Evolutionary conservation across 2,888 invertebrate genomes (phyloP).

Genomic region (Zonitis immaculata): DNA sequence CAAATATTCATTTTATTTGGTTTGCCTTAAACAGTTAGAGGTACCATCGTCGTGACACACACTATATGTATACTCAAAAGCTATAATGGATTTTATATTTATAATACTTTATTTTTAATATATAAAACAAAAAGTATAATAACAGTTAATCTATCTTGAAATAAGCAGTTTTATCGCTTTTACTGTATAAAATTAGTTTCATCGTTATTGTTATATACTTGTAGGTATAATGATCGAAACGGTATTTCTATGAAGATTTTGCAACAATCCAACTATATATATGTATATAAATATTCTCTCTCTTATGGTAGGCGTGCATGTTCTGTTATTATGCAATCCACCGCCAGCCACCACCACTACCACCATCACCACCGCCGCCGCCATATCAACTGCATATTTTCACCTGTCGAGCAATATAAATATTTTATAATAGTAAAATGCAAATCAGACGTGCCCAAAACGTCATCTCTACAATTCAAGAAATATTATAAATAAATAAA

Average conservation of each 20-base stretch:
- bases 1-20: too few species aligned
- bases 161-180: too few species aligned
- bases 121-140: too few species aligned
- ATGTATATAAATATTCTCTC: too few species aligned
- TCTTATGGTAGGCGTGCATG: slow-evolving; percentile 20
- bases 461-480: background rate
- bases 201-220: background rate
- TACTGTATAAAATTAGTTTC: background rate
- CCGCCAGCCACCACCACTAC: too few species aligned
- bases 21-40: too few species aligned
- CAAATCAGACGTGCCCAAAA: background rate
- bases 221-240: slow-evolving; percentile 9
- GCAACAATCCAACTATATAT: slow-evolving; percentile 15
- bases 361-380: background rate
- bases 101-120: too few species aligned
- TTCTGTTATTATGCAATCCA: slow-evolving; percentile 18
- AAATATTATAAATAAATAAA: background rate
- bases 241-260: slow-evolving; percentile 11
- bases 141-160: too few species aligned
- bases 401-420: slow-evolving; percentile 9
- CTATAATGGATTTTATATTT: too few species aligned
- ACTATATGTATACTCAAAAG: too few species aligned
- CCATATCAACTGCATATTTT: slow-evolving; percentile 12
- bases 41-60: too few species aligned
- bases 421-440: background rate